Conservation (phyloP, 2,113 vertebrate genomes). For the Coptodon bakossiorum region DNA sequence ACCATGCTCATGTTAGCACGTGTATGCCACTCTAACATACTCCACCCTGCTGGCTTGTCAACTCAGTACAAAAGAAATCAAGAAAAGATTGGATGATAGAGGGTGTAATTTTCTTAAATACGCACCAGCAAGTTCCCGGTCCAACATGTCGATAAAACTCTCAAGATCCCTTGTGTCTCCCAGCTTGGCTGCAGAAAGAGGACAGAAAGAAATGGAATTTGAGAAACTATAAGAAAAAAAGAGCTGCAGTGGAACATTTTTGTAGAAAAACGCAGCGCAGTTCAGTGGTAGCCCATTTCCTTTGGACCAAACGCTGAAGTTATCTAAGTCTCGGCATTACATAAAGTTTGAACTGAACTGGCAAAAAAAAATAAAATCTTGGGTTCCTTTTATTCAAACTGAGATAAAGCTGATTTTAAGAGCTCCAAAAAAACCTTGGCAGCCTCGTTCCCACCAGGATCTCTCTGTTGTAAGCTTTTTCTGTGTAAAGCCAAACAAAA, state of each 20-base stretch:
- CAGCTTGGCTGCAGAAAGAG: slow-evolving; percentile 80
- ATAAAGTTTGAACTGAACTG: background rate
- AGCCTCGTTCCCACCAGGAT: background rate
- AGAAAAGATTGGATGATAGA: slow-evolving; percentile 8
- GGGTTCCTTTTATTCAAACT: background rate
- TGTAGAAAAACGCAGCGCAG: slow-evolving; percentile 30
- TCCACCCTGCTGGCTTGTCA: background rate
- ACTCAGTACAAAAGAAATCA: slow-evolving; percentile 1
- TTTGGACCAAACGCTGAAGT: slow-evolving; percentile 40
- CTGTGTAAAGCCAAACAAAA: background rate
- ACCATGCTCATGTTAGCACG: background rate
- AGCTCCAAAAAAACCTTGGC: background rate
- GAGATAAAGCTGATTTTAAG: background rate
- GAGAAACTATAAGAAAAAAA: background rate
- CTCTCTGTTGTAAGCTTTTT: background rate
- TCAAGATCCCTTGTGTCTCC: slow-evolving; percentile 93
- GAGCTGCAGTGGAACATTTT: slow-evolving; percentile 31
- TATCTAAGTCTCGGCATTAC: slow-evolving; percentile 35
- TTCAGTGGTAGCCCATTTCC: slow-evolving; percentile 55
- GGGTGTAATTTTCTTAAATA: slow-evolving; percentile 45
- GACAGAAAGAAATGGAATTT: slow-evolving; percentile 29
- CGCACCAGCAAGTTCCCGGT: slow-evolving; percentile 89
- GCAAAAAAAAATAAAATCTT: background rate
- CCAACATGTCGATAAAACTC: slow-evolving; percentile 93
- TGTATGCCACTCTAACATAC: background rate